Base-by-base conservation (phyloP, 2,888 invertebrate genomes). In the Brachylomia viminalis region DNA sequence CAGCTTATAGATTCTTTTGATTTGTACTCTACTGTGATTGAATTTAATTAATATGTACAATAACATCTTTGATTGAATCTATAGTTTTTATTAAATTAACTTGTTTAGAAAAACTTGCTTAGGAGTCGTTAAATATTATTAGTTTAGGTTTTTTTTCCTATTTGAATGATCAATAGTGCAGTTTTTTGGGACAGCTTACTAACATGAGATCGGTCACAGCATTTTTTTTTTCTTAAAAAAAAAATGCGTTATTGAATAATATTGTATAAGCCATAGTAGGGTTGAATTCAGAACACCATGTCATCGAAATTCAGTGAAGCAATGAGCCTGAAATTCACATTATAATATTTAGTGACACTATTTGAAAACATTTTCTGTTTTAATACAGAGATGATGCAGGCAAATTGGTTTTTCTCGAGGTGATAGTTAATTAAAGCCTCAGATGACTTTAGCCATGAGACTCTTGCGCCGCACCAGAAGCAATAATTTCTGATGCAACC, bases 1-100 rank as follows among this genome's bases (percentile, higher is more conserved):
- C 82, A 67, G 5, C 17, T 72, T 76, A 80, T 62, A 80, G 65
- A 70, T 47, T 71, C 30, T 11, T 47, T 78, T 33, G 45, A 70
- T 70, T 73, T 61, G 62, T 56, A 77, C 65, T 76, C 72, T 42
- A 71, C 62, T 77, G 52, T 49, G 52, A 65, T 76, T 67, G 68
- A 77, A 68, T 67, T 62, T 52, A 82, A 79, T 82, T 76, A 72
- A 56, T 27, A 7, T 10, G 15, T 20, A 59, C 38, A 47, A 66
- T 45, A 67, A 82, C 61, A 49, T 42, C 23, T 56, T 67, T 62
- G 30, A 67, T 76, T 56, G 33, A 67, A 42, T 49, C 17, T 42
- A 20, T 62, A 15, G 58, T 77, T 71, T 70, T 78, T 78, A 45
- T 72, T 42, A 0, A 17, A 62, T 62, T 38, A 30, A 45, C 45